Evolutionary conservation across 2,888 invertebrate genomes (phyloP), one percentile per base, ranked within the genome.

Genomic region (Meteorus colon): DNA sequence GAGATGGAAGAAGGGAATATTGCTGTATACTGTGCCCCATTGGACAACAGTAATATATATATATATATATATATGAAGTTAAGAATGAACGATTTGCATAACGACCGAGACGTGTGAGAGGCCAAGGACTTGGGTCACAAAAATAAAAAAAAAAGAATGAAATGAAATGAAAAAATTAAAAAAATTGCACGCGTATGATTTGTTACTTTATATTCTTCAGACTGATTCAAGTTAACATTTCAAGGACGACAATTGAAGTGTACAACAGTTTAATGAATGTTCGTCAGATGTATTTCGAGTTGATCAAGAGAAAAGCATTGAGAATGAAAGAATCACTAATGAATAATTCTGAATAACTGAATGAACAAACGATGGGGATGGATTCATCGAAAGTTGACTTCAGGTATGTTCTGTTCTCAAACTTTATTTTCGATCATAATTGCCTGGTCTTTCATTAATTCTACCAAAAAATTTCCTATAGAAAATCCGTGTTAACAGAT

Each of bases 41-140:
- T 67, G 70, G 70, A 65, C 37, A 41, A 24, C 19, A 55, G 24
- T 19, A 55, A 55, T 24, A 55, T 55, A 5, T 24, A 24, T n/a
- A n/a, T 51, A n/a, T 51, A n/a, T 19, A 16, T 41, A 1, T 16
- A 51, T 55, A 62, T 75, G 65, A 48, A 66, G 66, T 41, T 59
- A 60, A 62, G 59, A 45, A 75, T 71, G 59, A 71, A 70, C n/a
- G 41, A 74, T 74, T 75, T 66, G 71, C 75, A 66, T 70, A 71
- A 75, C 59, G 71, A 75, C n/a, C 55, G 37, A 37, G 67, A 66
- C 45, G 59, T 45, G 45, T 59, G 41, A 67, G 75, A 65, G 75
- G 65, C 65, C 75, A 65, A 75, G 66, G 55, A 65, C 63, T 16
- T 59, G 68, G 41, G 1, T 8, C 24, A 24, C 24, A 24, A 55